Percentiles rank a stretch among this genome's conserved stretches.
Evolutionary conservation across 2,797 vertebrate species (phyloP).

Genomic region (Sciaenops ocellatus): DNA sequence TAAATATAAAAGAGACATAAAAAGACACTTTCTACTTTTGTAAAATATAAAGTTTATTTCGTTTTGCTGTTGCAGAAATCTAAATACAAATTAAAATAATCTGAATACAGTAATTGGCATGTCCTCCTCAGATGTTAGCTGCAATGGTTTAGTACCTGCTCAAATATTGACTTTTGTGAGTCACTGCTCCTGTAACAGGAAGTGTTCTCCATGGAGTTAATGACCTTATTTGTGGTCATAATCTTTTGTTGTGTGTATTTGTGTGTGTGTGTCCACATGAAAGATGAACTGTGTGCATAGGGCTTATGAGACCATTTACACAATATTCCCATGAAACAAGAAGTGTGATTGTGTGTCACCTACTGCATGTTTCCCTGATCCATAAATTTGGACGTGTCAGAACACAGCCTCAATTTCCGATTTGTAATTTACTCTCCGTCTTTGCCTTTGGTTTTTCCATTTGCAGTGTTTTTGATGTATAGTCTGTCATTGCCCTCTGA

Average conservation of each 20-base stretch:
- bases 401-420: constrained; percentile 31
- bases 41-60: not conserved
- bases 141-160: constrained; percentile 17
- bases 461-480: constrained; percentile 43
- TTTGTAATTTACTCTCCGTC: constrained; percentile 31
- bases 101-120: not conserved
- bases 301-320: constrained; percentile 19
- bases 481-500: constrained; percentile 12
- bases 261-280: not conserved
- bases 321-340: constrained; percentile 7
- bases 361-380: constrained; percentile 18
- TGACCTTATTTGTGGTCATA: constrained; percentile 27
- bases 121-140: not conserved
- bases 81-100: not conserved
- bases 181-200: constrained; percentile 16
- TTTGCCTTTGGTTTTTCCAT: constrained; percentile 19
- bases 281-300: constrained; percentile 15
- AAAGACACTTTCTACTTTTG: not conserved
- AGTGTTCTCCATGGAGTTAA: constrained; percentile 21
- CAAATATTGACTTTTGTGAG: constrained; percentile 23
- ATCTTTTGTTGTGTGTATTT: not conserved
- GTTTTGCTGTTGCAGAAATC: not conserved
- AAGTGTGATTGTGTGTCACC: constrained; percentile 13
- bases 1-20: not conserved
- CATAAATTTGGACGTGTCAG: constrained; percentile 35